phyloP scores from a whole-genome alignment of 37 sponge, comb jelly and placozoan genomes.

The Chondrosia reniformis region DNA sequence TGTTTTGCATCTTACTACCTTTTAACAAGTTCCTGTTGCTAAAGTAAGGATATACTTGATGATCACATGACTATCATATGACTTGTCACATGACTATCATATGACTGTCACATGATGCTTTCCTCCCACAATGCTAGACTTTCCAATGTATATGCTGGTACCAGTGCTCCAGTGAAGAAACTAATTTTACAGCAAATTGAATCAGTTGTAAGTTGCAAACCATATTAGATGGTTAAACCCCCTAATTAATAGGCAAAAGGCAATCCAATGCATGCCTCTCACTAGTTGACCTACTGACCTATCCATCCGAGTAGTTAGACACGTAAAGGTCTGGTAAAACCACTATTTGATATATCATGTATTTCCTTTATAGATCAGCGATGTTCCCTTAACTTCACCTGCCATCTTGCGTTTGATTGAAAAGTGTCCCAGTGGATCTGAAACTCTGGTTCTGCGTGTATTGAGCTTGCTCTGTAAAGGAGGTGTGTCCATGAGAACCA shows the following conservation, averaged over 20 bases:
- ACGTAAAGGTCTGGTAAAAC: background rate
- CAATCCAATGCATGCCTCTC: background rate
- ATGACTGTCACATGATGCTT: too few species aligned
- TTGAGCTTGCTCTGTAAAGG: conserved; percentile 86
- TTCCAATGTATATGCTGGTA: conserved; percentile 73
- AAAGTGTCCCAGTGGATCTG: conserved; percentile 88
- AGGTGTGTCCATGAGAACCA: conserved; percentile 29
- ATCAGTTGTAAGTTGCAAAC: conserved; percentile 59
- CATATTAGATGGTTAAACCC: too few species aligned
- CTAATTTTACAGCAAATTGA: conserved; percentile 85
- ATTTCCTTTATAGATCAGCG: conserved; percentile 53
- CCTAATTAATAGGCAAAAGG: too few species aligned
- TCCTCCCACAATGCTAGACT: conserved; percentile 58
- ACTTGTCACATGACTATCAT: too few species aligned
- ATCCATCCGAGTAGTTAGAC: background rate
- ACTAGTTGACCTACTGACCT: background rate
- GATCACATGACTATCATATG: too few species aligned
- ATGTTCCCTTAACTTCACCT: conserved; percentile 79
- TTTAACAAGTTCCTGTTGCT: conserved; percentile 86
- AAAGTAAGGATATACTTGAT: conserved; percentile 79
- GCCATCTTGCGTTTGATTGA: conserved; percentile 83
- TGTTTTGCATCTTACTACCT: conserved; percentile 87
- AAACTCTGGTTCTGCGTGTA: conserved; percentile 91
- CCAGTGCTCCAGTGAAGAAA: conserved; percentile 81
- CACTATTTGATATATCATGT: background rate